Conservation (phyloP, 2,888 invertebrate species). For the Ametastegia equiseti region DNA sequence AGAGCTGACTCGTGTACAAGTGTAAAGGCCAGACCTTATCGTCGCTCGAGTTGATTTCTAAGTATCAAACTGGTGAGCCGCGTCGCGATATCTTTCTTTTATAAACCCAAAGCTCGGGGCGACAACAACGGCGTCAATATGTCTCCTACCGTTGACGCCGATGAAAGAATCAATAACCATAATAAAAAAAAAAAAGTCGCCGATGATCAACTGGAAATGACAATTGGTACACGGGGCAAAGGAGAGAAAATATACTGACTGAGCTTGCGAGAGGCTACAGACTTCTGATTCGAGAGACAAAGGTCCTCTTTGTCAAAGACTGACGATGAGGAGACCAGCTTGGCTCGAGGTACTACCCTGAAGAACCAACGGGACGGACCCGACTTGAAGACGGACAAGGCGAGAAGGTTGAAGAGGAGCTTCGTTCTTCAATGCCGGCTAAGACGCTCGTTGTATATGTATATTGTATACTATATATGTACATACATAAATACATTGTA, state of each 20-base stretch:
- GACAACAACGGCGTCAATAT: slow-evolving; percentile 36
- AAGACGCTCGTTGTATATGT: slow-evolving; percentile 31
- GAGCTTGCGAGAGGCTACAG: slow-evolving; percentile 51
- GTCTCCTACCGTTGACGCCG: background rate
- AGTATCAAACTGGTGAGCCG: slow-evolving; percentile 10
- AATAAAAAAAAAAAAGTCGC: slow-evolving; percentile 14
- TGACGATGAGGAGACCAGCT: slow-evolving; percentile 30
- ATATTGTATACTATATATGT: no score
- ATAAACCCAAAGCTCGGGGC: slow-evolving; percentile 16
- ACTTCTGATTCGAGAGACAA: slow-evolving; percentile 62
- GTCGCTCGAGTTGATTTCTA: slow-evolving; percentile 24
- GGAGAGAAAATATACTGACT: no score
- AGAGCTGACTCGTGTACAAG: background rate
- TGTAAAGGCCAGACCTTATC: slow-evolving; percentile 15
- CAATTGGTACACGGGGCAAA: slow-evolving; percentile 3
- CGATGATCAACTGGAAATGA: slow-evolving; percentile 51
- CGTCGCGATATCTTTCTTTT: background rate
- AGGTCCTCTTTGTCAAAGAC: slow-evolving; percentile 69
- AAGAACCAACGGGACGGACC: slow-evolving; percentile 41
- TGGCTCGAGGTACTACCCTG: slow-evolving; percentile 41
- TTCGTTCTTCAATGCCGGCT: background rate
- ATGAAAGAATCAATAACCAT: slow-evolving; percentile 2
- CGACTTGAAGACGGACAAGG: slow-evolving; percentile 23
- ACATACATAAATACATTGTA: background rate
- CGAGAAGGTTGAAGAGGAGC: no score